phyloP scores from a whole-genome alignment of 2,113 vertebrate genomes.

The Ctenomys sociabilis region DNA sequence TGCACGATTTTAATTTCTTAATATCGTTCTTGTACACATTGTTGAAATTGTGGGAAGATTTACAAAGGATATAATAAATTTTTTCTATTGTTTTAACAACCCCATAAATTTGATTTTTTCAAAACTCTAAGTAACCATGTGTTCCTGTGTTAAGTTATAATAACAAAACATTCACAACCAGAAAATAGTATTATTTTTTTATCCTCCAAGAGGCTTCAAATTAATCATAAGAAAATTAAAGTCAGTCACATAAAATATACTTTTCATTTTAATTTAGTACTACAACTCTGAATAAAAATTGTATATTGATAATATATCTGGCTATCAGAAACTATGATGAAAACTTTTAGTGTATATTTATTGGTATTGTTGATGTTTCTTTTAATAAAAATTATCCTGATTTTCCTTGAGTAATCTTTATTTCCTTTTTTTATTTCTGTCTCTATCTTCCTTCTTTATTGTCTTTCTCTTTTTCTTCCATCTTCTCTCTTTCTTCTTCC shows the following conservation, averaged over 20 bases:
- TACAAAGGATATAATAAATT: not conserved
- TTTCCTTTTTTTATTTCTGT: not conserved
- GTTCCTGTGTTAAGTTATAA: not conserved
- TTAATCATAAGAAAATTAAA: not conserved
- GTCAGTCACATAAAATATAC: not conserved
- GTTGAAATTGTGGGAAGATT: not conserved
- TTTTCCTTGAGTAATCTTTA: not conserved
- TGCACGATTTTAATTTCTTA: not conserved
- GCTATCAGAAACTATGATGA: not conserved
- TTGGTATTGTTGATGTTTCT: not conserved
- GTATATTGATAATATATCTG: not conserved
- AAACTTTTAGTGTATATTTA: not conserved
- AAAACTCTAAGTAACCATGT: not conserved
- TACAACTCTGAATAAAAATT: not conserved
- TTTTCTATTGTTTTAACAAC: not conserved
- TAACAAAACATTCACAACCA: not conserved
- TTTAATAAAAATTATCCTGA: not conserved
- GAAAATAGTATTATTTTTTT: not conserved
- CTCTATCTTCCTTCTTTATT: no score
- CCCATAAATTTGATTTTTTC: slow-evolving; percentile 7
- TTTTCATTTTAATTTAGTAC: not conserved
- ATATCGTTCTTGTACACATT: not conserved
- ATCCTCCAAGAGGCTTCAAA: not conserved
- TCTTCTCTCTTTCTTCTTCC: not conserved
- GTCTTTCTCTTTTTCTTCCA: not conserved